phyloP scores from a whole-genome alignment of 2,888 invertebrate genomes.

The Drosophila affinis region DNA sequence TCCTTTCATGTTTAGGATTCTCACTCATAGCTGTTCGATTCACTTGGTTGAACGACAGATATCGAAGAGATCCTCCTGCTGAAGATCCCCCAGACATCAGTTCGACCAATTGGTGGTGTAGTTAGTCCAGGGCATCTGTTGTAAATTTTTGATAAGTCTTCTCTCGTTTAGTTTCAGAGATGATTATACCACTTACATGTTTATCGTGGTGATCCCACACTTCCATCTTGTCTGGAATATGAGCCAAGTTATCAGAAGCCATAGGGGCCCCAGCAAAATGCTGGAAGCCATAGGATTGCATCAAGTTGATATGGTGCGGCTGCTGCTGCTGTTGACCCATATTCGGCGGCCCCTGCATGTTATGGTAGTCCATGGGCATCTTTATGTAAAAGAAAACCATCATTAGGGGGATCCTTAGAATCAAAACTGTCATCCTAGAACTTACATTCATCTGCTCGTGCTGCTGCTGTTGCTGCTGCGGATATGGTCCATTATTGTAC shows the following conservation, averaged over 20 bases:
- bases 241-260: conserved; percentile 74
- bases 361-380: conserved; percentile 83
- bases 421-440: not conserved
- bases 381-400: conserved; percentile 27
- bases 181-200: conserved; percentile 77
- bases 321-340: conserved; percentile 74
- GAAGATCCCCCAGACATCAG: conserved; percentile 61
- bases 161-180: not conserved
- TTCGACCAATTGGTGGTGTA: conserved; percentile 82
- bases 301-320: conserved; percentile 78
- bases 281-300: conserved; percentile 81
- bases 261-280: conserved; percentile 79
- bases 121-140: conserved; percentile 80
- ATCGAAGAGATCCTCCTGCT: conserved; percentile 30
- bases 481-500: conserved; percentile 74
- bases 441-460: conserved; percentile 78
- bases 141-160: not conserved
- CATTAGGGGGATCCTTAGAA: not conserved
- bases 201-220: conserved; percentile 84
- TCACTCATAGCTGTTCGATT: conserved; percentile 8
- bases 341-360: conserved; percentile 79
- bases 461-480: conserved; percentile 80
- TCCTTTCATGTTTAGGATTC: conserved; percentile 6
- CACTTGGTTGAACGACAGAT: conserved; percentile 26
- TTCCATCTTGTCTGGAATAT: conserved; percentile 83